Evolutionary conservation across 2,888 invertebrate species (phyloP), one percentile per base, ranked within the genome.

Genomic region (Caenorhabditis imperialis): DNA sequence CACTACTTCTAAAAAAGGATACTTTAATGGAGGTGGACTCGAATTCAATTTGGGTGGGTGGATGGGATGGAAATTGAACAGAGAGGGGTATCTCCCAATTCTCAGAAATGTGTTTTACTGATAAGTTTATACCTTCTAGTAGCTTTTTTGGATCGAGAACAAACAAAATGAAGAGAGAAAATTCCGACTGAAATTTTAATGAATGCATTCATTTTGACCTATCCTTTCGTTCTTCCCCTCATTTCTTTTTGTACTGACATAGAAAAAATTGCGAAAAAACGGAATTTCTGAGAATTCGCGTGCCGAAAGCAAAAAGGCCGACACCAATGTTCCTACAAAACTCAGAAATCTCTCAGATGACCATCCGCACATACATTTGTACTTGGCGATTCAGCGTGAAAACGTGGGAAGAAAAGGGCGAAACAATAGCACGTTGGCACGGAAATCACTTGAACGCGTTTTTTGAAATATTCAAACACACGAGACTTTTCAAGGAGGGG

Each of bases 1-100:
- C n/a, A n/a, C n/a, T n/a, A n/a, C n/a, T n/a, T n/a, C n/a, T n/a
- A n/a, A n/a, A n/a, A n/a, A n/a, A 51, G 37, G 25, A 27, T n/a
- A 23, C n/a, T 62, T 53, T 42, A 55, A 48, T 63, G 54, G 63
- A 63, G 14, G 18, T 22, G 53, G 20, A 54, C 40, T 55, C 8
- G 50, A 65, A 65, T 57, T 50, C 55, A 57, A 65, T 57, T 63
- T n/a, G 48, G 55, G 55, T 54, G 54, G 63, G 48, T 40, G 54
- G 35, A 27, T 53, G 62, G 53, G n/a, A n/a, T n/a, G n/a, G n/a
- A n/a, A n/a, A n/a, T n/a, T n/a, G n/a, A n/a, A n/a, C n/a, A n/a
- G n/a, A n/a, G n/a, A n/a, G n/a, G n/a, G n/a, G n/a, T n/a, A n/a
- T n/a, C n/a, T n/a, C n/a, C n/a, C n/a, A n/a, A n/a, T n/a, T n/a